These are phyloP conservation scores for Capitulum mitella DNA, from an alignment of 2,888 invertebrate genomes.

Conservation along the genomic window DNA sequence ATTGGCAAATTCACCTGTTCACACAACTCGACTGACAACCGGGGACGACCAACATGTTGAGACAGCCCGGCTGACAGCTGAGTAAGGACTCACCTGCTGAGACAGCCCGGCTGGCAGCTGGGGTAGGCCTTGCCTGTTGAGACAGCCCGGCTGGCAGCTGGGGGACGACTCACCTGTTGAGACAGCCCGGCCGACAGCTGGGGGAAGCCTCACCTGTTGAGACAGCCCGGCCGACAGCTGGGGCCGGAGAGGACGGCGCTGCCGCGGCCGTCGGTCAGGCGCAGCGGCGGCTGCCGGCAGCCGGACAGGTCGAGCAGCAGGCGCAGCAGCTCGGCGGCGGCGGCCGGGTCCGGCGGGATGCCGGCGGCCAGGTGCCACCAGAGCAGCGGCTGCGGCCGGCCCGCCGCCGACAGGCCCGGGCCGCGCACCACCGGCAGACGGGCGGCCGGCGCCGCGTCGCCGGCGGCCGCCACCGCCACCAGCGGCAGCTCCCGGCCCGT, in stretches of 20 bases:
- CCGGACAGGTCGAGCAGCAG: slow-evolving; percentile 23
- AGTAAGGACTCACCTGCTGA: too few species aligned
- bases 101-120: too few species aligned
- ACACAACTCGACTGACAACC: too few species aligned
- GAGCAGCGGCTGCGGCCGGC: not conserved
- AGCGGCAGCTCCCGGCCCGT: slow-evolving; percentile 49
- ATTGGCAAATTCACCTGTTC: too few species aligned
- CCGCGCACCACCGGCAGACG: slow-evolving; percentile 44
- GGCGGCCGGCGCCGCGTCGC: slow-evolving; percentile 44
- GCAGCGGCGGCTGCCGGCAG: slow-evolving; percentile 5
- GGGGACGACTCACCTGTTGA: not conserved
- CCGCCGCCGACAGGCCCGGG: not conserved
- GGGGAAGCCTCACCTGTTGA: not conserved
- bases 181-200: not conserved
- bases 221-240: not conserved
- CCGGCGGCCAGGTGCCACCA: slow-evolving; percentile 24
- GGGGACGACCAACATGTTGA: too few species aligned
- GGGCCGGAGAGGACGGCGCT: not conserved
- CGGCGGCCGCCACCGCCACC: slow-evolving; percentile 30
- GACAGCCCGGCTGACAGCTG: too few species aligned
- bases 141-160: not conserved
- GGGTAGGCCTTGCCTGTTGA: too few species aligned
- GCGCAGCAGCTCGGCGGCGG: not conserved
- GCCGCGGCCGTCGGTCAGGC: not conserved
- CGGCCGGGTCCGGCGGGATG: slow-evolving; percentile 14